Base-by-base conservation (phyloP, 2,888 invertebrate genomes). In the Seladonia tumulorum region DNA sequence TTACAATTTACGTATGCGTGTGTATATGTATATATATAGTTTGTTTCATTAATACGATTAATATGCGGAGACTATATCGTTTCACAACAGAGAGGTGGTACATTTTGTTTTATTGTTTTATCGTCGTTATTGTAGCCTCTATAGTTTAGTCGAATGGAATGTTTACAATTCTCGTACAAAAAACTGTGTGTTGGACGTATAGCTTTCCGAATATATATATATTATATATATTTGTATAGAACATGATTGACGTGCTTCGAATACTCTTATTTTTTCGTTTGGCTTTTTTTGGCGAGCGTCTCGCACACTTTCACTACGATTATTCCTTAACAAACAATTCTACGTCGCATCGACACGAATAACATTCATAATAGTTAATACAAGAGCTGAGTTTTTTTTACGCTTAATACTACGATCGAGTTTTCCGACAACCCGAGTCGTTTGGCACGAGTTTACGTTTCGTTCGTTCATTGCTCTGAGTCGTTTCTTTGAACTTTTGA, bases 101-200 rank as follows among this genome's bases (percentile, higher is more conserved):
- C 71, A 57, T 86, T 70, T 47, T 86, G 12, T 85, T 79, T 90
- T 89, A 90, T 89, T 90, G 87, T 89, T 90, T 80, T 79, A 5
- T 68, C 77, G 72, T 78, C 72, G 77, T 83, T 85, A 81, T 72
- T 78, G 75, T 83, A 83, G 72, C 66, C 42, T 47, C 75, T 78
- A 82, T 57, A 57, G 57, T 42, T 68, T 86, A 76, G 63, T 75
- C 39, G 25, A 25, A 76, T 76, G 72, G 79, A 90, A 76, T 72
- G 68, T 79, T 80, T 86, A 79, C 82, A 85, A 89, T 68, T 68
- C 82, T 79, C 76, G 82, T 90, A 89, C 90, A 93, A 92, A 93
- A 92, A 63, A 57, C 57, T 57, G 57, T 90, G 87, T 90, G 87
- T 79, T 93, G 93, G 93, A 93, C 93, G 93, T 92, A 92, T 91